Percentiles rank a stretch among this genome's conserved stretches.
phyloP scores from a whole-genome alignment of 2,113 vertebrate species.

The Rhea americana region DNA sequence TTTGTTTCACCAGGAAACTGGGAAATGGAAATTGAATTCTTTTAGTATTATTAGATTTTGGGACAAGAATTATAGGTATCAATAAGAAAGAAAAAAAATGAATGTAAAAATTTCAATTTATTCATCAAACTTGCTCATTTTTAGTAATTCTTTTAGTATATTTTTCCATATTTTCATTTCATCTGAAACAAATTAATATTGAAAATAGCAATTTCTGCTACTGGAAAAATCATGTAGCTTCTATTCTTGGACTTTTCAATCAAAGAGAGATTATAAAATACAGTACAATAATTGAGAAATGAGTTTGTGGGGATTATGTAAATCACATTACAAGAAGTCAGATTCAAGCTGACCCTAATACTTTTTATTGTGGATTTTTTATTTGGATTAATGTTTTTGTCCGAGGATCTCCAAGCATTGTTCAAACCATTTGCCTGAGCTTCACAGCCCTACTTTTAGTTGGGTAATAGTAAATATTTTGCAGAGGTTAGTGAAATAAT shows the following conservation, averaged over 20 bases:
- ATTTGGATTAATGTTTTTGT: constrained; percentile 6
- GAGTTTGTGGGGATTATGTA: constrained; percentile 5
- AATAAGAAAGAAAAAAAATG: neutral
- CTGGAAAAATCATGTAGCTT: neutral
- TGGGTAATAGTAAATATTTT: neutral
- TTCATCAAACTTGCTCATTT: neutral
- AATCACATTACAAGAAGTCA: neutral
- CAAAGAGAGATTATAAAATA: neutral
- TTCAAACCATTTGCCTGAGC: neutral
- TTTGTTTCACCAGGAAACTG: neutral
- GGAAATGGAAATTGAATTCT: neutral
- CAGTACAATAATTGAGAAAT: neutral
- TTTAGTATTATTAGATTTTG: neutral
- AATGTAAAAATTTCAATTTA: neutral
- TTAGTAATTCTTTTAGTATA: neutral
- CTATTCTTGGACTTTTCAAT: neutral
- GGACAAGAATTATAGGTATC: neutral
- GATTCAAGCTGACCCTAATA: neutral
- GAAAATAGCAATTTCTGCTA: neutral
- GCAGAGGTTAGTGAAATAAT: neutral
- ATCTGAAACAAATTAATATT: neutral
- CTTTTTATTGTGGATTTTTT: neutral
- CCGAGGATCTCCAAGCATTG: neutral
- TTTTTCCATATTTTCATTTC: neutral
- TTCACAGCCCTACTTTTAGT: neutral